Base-by-base conservation (phyloP, 2,113 vertebrate species). In the Mormyrus iriodes region DNA sequence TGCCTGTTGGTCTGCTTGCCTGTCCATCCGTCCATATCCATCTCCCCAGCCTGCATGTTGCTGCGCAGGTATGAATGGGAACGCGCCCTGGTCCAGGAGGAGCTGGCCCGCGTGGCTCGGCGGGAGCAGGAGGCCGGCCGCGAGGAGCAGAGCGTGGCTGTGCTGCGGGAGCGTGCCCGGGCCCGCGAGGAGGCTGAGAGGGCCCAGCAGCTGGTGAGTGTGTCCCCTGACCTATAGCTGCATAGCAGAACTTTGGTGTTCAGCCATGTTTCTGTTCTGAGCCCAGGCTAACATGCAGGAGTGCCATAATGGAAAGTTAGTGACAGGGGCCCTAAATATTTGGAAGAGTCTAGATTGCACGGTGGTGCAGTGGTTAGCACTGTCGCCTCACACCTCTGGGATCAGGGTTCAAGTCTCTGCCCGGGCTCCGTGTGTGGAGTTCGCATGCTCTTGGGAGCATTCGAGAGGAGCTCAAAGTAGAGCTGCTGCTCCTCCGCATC, bases 1-100 rank as follows among this genome's bases (percentile, higher is more conserved):
- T 3, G 8, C 8, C 58, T 3, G n/a, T 3, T n/a, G 58, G 58
- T 1, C 24, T 7, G 58, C 58, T 9, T 2, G 21, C 7, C 53
- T 4, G 21, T 69, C 27, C 61, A n/a, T 53, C 53, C 19, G 3
- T 39, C 69, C 69, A 3, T 17, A 3, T 19, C 17, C 53, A 21
- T 6, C 12, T 76, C 31, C 69, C 15, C 69, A 76, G 52, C 27
- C 35, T 65, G 49, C 53, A 19, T 89, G 52, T 73, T 88, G 13
- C 55, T 76, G 65, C 84, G 86, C 65, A 96, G 98, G 93, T 98
- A 97, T 90, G 96, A 97, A 91, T 93, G 89, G 46, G 96, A 98
- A 24, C 97, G 97, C 92, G 95, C 96, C 0, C 88, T 96, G 87
- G 93, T 97, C 87, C 96, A 97, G 89, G 97, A 98, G 83, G 96